These are phyloP conservation scores for Sebastes goodei DNA, from an alignment of 2,797 vertebrate genomes.

Conservation along the genomic window DNA sequence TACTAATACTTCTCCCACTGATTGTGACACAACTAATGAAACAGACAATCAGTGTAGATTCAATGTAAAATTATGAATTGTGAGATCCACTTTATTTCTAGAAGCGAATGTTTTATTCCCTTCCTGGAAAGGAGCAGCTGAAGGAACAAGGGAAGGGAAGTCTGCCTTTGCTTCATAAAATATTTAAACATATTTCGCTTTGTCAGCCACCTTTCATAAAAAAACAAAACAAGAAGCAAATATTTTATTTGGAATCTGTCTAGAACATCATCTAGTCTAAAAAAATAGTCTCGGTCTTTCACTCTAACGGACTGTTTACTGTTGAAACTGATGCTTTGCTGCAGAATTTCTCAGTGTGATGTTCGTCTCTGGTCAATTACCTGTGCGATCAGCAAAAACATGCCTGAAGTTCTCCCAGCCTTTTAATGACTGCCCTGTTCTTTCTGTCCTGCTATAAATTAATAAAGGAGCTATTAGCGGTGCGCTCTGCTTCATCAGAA, in stretches of 20 bases:
- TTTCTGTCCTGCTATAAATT: conserved; percentile 54
- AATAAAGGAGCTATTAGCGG: conserved; percentile 66
- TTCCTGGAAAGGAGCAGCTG: neutral
- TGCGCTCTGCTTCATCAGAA: conserved; percentile 38
- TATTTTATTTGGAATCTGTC: neutral
- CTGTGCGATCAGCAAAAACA: neutral
- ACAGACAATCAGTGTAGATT: neutral
- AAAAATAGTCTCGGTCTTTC: neutral
- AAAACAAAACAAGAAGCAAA: neutral
- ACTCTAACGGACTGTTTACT: neutral
- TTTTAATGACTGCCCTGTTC: conserved; percentile 45
- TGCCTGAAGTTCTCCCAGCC: conserved; percentile 19
- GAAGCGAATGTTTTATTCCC: neutral
- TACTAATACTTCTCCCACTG: neutral
- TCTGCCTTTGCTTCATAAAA: conserved; percentile 16
- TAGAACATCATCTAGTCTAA: neutral
- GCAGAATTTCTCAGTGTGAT: neutral
- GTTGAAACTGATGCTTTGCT: neutral
- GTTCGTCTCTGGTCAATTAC: neutral
- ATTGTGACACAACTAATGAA: neutral
- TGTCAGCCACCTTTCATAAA: neutral
- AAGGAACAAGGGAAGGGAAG: neutral
- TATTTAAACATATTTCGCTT: neutral
- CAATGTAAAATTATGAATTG: neutral
- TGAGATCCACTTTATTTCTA: neutral